A percentile compares a stretch with the other conserved stretches of the same genome.
These are phyloP conservation scores for Apis laboriosa DNA, from an alignment of 1,140 invertebrate genomes.

Conservation along the genomic window DNA sequence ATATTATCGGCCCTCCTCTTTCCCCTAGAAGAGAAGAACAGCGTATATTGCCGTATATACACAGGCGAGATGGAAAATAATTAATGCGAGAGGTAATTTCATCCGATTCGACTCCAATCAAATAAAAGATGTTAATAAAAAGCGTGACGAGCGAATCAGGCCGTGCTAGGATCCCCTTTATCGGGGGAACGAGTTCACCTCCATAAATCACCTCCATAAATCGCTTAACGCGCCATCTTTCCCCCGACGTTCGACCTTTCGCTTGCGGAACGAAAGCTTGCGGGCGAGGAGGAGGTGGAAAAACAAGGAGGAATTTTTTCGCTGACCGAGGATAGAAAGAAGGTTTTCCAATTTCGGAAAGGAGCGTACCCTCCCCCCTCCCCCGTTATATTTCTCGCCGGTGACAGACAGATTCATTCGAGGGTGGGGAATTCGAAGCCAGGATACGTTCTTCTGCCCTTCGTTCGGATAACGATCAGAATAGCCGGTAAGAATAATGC, in stretches of 20 bases:
- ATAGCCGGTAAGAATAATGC: constrained; percentile 69
- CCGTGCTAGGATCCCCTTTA: too few species aligned
- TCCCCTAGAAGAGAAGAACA: not conserved
- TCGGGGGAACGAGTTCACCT: not conserved
- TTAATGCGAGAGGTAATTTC: not conserved
- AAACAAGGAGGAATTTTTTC: not conserved
- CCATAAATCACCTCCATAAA: constrained; percentile 27
- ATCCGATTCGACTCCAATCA: too few species aligned
- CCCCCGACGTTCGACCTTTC: not conserved
- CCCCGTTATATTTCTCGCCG: not conserved
- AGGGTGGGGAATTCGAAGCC: constrained; percentile 44
- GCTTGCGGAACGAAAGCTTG: too few species aligned
- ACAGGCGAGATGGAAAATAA: constrained; percentile 1
- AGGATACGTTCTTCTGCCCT: constrained; percentile 38
- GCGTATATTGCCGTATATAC: not conserved
- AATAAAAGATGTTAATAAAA: too few species aligned
- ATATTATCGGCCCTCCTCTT: constrained; percentile 11
- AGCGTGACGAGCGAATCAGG: too few species aligned
- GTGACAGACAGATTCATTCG: constrained; percentile 31
- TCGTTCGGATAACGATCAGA: constrained; percentile 64
- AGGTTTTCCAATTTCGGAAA: constrained; percentile 27
- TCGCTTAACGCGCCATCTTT: not conserved
- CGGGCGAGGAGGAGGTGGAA: too few species aligned
- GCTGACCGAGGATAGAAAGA: not conserved
- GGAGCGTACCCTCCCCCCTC: not conserved